Conservation (phyloP, 2,113 vertebrate species). For the Lichenostomus cassidix region DNA sequence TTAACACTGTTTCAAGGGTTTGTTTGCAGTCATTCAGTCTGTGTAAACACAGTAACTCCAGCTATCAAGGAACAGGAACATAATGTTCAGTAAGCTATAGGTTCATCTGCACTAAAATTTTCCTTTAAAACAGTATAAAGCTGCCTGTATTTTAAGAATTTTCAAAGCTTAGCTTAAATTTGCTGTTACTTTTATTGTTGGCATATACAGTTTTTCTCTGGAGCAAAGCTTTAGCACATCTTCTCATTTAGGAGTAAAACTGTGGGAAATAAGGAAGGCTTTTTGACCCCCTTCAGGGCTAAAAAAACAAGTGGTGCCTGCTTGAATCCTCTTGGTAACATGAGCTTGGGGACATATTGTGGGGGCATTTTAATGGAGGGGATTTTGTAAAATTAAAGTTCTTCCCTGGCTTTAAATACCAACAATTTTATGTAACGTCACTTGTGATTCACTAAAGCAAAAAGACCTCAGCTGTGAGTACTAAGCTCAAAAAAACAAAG, state of each 20-base stretch:
- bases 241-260: not conserved
- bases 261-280: not conserved
- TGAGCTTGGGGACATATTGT: not conserved
- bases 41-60: not conserved
- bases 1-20: not conserved
- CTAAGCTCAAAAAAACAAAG: not conserved
- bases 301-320: not conserved
- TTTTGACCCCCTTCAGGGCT: not conserved
- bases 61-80: not conserved
- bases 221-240: not conserved
- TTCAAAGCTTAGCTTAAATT: not conserved
- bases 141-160: not conserved
- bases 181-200: not conserved
- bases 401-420: not conserved
- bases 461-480: not conserved
- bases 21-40: not conserved
- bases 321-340: not conserved
- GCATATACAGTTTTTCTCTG: not conserved
- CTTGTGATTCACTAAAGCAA: not conserved
- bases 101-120: not conserved
- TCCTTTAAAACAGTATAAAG: not conserved
- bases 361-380: not conserved
- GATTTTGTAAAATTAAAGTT: not conserved
- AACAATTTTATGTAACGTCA: not conserved
- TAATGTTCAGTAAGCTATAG: not conserved